Conservation (phyloP, 2,797 vertebrate species). For the Argentina silus region DNA sequence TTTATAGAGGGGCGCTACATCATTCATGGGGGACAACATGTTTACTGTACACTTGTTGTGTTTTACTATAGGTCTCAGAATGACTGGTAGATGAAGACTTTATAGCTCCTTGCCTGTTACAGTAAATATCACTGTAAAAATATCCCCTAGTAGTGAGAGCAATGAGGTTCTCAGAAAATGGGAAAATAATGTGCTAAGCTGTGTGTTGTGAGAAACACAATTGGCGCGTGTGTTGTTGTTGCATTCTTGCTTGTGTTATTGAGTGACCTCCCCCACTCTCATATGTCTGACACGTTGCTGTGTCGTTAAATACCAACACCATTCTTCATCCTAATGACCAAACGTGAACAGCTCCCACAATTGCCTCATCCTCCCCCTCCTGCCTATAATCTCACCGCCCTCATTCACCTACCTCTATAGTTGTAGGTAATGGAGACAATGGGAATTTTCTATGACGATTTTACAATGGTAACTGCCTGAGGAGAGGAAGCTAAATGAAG, state of each 20-base stretch:
- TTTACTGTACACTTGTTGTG: too few relatives aligned
- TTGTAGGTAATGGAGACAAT: background rate
- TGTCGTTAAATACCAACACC: conserved; percentile 77
- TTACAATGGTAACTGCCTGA: background rate
- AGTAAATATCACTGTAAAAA: too few relatives aligned
- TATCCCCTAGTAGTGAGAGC: too few relatives aligned
- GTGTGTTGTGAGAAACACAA: too few relatives aligned
- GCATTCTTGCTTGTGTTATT: background rate
- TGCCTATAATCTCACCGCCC: background rate
- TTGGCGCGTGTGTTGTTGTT: too few relatives aligned
- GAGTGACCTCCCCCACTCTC: conserved; percentile 28
- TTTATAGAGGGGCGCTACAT: too few relatives aligned
- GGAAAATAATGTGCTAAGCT: too few relatives aligned
- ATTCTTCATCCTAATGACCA: conserved; percentile 78
- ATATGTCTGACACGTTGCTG: conserved; percentile 52
- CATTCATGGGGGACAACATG: too few relatives aligned
- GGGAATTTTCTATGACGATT: background rate
- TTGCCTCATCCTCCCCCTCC: conserved; percentile 33
- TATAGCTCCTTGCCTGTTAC: too few relatives aligned
- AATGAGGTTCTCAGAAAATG: too few relatives aligned
- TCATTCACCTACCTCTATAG: background rate
- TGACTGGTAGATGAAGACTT: too few relatives aligned
- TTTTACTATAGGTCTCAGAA: too few relatives aligned
- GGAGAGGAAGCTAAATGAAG: background rate
- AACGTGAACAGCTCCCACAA: conserved; percentile 67